A percentile compares a stretch with the other conserved stretches of the same genome.
These are phyloP conservation scores for Meloidogyne floridensis DNA, from an alignment of 1,140 invertebrate genomes.

Conservation along the genomic window DNA sequence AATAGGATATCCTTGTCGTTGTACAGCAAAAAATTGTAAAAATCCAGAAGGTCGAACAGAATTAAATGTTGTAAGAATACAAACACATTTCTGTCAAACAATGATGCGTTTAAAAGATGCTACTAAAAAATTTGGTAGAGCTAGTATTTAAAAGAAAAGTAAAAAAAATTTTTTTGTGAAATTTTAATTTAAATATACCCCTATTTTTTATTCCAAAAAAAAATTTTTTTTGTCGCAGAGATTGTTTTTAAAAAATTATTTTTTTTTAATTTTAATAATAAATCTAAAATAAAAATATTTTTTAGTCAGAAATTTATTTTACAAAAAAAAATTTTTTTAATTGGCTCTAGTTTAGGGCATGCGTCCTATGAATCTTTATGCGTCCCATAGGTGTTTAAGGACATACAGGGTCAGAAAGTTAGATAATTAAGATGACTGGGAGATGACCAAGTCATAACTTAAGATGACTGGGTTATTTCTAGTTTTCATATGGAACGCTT, in stretches of 20 bases:
- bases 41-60: conserved; percentile 90
- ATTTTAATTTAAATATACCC: not conserved
- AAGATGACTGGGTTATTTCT: no score
- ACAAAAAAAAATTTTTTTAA: no score
- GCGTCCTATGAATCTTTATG: no score
- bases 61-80: conserved; percentile 89
- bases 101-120: conserved; percentile 90
- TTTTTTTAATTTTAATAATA: not conserved
- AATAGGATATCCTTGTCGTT: conserved; percentile 78
- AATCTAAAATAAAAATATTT: not conserved
- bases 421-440: no score
- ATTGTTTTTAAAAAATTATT: not conserved
- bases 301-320: no score
- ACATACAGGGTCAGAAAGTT: no score
- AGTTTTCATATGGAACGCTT: no score
- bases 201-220: not conserved
- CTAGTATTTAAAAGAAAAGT: not conserved
- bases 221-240: not conserved
- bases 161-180: no score
- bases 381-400: no score
- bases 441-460: no score
- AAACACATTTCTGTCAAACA: conserved; percentile 96
- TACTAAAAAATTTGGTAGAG: conserved; percentile 61
- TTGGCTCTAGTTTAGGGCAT: no score
- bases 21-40: conserved; percentile 86